phyloP scores from a whole-genome alignment of 2,797 vertebrate genomes.

The Rhynchonycteris naso region DNA sequence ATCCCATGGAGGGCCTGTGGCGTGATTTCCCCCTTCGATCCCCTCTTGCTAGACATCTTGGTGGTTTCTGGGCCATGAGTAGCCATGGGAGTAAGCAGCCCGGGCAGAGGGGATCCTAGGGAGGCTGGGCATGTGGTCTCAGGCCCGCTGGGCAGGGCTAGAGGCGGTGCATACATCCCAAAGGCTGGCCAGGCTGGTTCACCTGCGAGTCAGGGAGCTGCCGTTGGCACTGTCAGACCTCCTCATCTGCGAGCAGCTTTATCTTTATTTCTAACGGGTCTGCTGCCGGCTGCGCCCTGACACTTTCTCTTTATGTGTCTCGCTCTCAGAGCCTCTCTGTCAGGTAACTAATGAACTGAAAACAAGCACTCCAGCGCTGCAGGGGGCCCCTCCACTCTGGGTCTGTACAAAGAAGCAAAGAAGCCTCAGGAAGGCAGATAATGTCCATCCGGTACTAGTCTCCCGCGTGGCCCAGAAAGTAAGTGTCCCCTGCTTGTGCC shows the following conservation, averaged over 20 bases:
- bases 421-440: background rate
- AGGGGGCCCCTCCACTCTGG: background rate
- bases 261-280: conserved; percentile 27
- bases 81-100: background rate
- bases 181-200: background rate
- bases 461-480: accelerated
- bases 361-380: conserved; percentile 45
- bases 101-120: background rate
- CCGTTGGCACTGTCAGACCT: background rate
- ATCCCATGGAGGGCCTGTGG: background rate
- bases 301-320: conserved; percentile 26
- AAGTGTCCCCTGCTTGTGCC: background rate
- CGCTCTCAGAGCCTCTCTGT: conserved; percentile 35
- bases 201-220: background rate
- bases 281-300: background rate
- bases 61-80: background rate
- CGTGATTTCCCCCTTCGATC: accelerated
- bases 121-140: accelerated
- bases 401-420: background rate
- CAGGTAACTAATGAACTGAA: conserved; percentile 69
- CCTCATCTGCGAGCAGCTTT: background rate
- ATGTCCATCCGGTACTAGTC: accelerated
- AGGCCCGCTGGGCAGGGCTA: background rate
- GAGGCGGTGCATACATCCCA: accelerated
- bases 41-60: background rate